These are phyloP conservation scores for Auanema sp. DNA, from an alignment of 2,888 invertebrate genomes.

Conservation along the genomic window DNA sequence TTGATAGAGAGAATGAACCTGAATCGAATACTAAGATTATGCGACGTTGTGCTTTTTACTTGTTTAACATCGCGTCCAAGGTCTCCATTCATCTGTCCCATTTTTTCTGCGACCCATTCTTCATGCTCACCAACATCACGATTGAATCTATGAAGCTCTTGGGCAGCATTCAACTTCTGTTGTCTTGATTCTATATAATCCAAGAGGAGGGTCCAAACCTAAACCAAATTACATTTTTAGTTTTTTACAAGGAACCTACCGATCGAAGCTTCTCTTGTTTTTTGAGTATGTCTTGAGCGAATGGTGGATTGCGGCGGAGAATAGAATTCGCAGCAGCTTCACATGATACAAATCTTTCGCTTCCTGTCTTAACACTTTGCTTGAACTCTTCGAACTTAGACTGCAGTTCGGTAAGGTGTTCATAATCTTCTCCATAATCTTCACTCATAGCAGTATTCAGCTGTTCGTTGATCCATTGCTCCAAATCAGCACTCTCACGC, in stretches of 20 bases:
- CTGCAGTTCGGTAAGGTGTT: slow-evolving; percentile 72
- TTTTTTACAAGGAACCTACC: slow-evolving; percentile 23
- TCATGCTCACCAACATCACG: slow-evolving; percentile 69
- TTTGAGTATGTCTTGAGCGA: slow-evolving; percentile 81
- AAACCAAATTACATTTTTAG: too few species aligned
- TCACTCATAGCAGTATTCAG: slow-evolving; percentile 84
- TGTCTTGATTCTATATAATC: slow-evolving; percentile 84
- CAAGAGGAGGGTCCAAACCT: slow-evolving; percentile 81
- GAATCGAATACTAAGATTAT: slow-evolving; percentile 61
- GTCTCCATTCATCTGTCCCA: slow-evolving; percentile 80
- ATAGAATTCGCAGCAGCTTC: slow-evolving; percentile 84
- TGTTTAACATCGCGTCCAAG: slow-evolving; percentile 79
- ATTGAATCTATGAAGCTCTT: slow-evolving; percentile 95
- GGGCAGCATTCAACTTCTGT: slow-evolving; percentile 85
- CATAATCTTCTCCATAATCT: slow-evolving; percentile 87
- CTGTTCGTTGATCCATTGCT: slow-evolving; percentile 89
- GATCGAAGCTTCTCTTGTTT: slow-evolving; percentile 64
- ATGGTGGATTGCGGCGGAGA: slow-evolving; percentile 76
- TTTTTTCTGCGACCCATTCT: slow-evolving; percentile 73
- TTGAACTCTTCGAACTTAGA: slow-evolving; percentile 91
- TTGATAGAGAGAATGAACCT: slow-evolving; percentile 78
- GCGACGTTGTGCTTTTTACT: slow-evolving; percentile 11
- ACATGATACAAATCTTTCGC: slow-evolving; percentile 85
- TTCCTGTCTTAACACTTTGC: slow-evolving; percentile 84
- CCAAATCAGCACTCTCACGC: slow-evolving; percentile 76